These are phyloP conservation scores for Todiramphus saurophagus DNA, from an alignment of 2,113 vertebrate genomes.

Conservation along the genomic window DNA sequence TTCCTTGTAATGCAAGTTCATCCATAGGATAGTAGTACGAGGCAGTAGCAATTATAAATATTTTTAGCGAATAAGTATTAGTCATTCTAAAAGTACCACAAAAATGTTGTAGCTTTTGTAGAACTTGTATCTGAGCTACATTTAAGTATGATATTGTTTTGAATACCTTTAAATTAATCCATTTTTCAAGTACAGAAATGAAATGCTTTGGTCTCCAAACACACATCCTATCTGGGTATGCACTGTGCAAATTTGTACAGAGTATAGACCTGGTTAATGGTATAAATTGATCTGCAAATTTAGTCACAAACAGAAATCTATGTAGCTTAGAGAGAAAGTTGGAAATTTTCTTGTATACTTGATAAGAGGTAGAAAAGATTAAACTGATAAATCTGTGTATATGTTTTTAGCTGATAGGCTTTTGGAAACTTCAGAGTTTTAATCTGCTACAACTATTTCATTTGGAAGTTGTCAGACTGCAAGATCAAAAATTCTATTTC, in stretches of 20 bases:
- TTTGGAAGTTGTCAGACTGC: background rate
- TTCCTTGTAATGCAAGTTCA: background rate
- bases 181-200: background rate
- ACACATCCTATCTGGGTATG: background rate
- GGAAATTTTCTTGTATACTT: background rate
- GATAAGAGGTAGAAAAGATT: background rate
- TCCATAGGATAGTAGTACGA: background rate
- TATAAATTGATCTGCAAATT: background rate
- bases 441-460: background rate
- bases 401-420: background rate
- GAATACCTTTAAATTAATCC: background rate
- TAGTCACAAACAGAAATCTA: background rate
- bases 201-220: background rate
- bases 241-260: background rate
- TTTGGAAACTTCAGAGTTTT: background rate
- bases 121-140: background rate
- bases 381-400: background rate
- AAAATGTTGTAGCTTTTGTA: background rate
- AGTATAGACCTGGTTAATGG: background rate
- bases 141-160: background rate
- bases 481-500: background rate
- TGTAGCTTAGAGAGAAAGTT: background rate
- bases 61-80: background rate
- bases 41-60: background rate
- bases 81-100: background rate